Conservation (phyloP, 2,113 vertebrate genomes). For the Orycteropus afer region DNA sequence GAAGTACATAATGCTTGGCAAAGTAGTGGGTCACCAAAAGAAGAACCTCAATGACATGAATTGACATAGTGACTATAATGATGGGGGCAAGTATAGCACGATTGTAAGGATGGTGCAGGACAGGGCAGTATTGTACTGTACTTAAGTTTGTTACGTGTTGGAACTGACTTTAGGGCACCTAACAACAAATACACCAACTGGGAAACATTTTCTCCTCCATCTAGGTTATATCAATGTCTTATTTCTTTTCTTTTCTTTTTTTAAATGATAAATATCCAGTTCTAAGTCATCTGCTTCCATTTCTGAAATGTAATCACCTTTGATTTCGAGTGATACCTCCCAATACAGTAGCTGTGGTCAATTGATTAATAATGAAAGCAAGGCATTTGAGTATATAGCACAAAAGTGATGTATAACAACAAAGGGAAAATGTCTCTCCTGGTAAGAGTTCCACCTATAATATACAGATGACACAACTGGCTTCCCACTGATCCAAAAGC, state of each 20-base stretch:
- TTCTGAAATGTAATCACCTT: not conserved
- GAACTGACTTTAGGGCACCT: too few species aligned
- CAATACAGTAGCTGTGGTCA: not conserved
- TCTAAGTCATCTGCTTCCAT: conserved; percentile 9
- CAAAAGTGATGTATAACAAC: not conserved
- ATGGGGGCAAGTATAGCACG: too few species aligned
- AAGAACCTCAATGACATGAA: too few species aligned
- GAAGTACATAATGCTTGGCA: too few species aligned
- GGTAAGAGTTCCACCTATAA: not conserved
- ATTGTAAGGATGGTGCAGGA: too few species aligned
- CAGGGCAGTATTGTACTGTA: too few species aligned
- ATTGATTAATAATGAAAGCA: not conserved
- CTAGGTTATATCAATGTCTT: not conserved
- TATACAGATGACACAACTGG: too few species aligned
- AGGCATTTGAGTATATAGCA: not conserved
- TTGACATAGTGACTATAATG: too few species aligned
- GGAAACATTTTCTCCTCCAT: not conserved
- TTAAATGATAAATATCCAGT: not conserved
- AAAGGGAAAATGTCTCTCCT: conserved; percentile 8
- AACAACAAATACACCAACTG: not conserved
- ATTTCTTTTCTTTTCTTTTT: conserved; percentile 17
- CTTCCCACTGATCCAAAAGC: not conserved
- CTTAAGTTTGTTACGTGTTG: too few species aligned
- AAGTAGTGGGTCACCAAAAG: too few species aligned
- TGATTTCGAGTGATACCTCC: not conserved